phyloP scores from a whole-genome alignment of 2,797 vertebrate genomes.

The Chelmon rostratus region DNA sequence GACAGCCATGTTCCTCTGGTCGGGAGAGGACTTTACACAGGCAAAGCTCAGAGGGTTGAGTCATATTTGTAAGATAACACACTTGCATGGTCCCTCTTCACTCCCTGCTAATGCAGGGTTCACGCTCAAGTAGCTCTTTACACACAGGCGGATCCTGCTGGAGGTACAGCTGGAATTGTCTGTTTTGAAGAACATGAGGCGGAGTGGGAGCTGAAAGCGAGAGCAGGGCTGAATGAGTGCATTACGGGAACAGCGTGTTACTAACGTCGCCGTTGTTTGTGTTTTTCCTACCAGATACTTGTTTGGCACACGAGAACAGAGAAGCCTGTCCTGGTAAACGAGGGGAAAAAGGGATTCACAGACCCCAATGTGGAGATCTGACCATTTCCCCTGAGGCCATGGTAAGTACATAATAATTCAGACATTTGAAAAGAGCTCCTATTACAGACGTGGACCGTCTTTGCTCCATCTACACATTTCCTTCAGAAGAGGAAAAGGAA shows the following conservation, averaged over 20 bases:
- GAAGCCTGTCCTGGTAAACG: conserved; percentile 97
- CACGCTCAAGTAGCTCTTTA: conserved; percentile 67
- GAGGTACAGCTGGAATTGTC: conserved; percentile 34
- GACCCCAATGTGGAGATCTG: conserved; percentile 98
- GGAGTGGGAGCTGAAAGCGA: conserved; percentile 44
- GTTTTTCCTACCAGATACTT: conserved; percentile 88
- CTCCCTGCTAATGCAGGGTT: conserved; percentile 53
- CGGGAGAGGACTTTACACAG: conserved; percentile 24
- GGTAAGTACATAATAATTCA: conserved; percentile 64
- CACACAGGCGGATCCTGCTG: conserved; percentile 34
- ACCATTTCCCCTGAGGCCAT: conserved; percentile 60
- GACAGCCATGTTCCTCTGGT: conserved; percentile 45
- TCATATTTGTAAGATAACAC: conserved; percentile 41
- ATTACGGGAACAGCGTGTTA: conserved; percentile 50
- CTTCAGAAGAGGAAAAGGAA: background rate
- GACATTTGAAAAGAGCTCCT: background rate
- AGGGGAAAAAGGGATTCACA: conserved; percentile 99
- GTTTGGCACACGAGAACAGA: conserved; percentile 99
- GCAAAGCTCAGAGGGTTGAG: conserved; percentile 23
- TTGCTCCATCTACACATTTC: background rate
- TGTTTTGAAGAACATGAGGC: conserved; percentile 59
- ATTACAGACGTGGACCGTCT: background rate
- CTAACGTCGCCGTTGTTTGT: conserved; percentile 58
- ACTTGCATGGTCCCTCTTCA: conserved; percentile 30
- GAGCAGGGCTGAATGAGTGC: conserved; percentile 29